phyloP scores from a whole-genome alignment of 2,113 vertebrate species.

The Chamaetylas fuelleborni region DNA sequence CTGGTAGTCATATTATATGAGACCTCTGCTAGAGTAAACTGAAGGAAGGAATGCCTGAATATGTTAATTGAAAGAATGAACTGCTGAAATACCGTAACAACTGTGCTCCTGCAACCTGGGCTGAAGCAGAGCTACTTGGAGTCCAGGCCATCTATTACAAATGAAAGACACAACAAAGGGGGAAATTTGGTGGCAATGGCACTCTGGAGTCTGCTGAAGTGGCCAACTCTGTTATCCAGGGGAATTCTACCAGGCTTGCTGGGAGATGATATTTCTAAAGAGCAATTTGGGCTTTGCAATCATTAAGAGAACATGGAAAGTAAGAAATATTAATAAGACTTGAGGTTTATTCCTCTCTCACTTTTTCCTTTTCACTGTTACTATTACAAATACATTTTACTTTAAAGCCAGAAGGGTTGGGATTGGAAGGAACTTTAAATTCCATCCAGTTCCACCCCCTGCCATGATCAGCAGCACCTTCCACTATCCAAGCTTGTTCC shows the following conservation, averaged over 20 bases:
- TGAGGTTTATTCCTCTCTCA: neutral
- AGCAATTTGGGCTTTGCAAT: neutral
- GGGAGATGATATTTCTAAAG: rapidly evolving
- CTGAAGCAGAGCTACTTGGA: neutral
- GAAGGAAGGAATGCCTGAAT: neutral
- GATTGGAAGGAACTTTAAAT: neutral
- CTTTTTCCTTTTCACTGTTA: neutral
- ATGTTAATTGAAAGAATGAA: neutral
- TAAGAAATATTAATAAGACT: neutral
- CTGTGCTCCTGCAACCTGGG: neutral
- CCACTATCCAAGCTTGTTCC: neutral
- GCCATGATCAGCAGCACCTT: neutral
- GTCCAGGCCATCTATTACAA: neutral
- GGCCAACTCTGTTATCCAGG: neutral
- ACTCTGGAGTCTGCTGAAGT: neutral
- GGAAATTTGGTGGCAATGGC: neutral
- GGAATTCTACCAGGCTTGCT: neutral
- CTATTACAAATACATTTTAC: neutral
- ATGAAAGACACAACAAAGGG: neutral
- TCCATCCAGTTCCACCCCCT: neutral
- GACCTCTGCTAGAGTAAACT: neutral
- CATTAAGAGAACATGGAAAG: neutral
- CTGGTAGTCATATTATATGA: neutral
- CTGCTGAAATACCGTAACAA: too few species aligned
- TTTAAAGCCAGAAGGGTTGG: neutral